Conservation (phyloP, 2,888 invertebrate species). For the Agrochola lychnidis region DNA sequence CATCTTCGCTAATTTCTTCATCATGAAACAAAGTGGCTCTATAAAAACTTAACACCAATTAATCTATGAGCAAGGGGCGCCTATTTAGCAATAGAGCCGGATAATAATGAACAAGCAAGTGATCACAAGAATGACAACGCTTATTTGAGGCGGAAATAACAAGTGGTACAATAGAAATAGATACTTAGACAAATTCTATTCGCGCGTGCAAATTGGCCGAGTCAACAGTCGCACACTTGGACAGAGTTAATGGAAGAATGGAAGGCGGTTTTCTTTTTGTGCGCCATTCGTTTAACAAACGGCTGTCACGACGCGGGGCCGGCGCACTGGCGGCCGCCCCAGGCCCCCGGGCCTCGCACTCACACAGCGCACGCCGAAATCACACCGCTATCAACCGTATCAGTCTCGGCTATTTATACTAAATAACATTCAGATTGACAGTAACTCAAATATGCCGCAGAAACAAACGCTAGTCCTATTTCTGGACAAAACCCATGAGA, state of each 20-base stretch:
- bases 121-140: slow-evolving; percentile 66
- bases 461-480: background rate
- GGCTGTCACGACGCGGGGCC: slow-evolving; percentile 86
- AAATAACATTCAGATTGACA: slow-evolving; percentile 62
- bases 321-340: slow-evolving; percentile 62
- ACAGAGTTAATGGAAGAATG: slow-evolving; percentile 82
- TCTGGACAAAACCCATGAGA: background rate
- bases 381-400: slow-evolving; percentile 59
- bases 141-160: slow-evolving; percentile 79
- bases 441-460: slow-evolving; percentile 35
- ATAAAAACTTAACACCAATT: slow-evolving; percentile 56
- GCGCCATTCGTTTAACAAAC: slow-evolving; percentile 87
- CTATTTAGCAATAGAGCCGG: slow-evolving; percentile 39
- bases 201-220: slow-evolving; percentile 85
- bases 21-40: slow-evolving; percentile 75
- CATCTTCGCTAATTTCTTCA: slow-evolving; percentile 86
- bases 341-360: slow-evolving; percentile 52
- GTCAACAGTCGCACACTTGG: slow-evolving; percentile 81
- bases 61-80: slow-evolving; percentile 39
- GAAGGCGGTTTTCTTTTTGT: slow-evolving; percentile 84
- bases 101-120: slow-evolving; percentile 41
- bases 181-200: slow-evolving; percentile 80
- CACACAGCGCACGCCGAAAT: slow-evolving; percentile 53
- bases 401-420: slow-evolving; percentile 58
- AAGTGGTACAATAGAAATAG: slow-evolving; percentile 77